Conservation (phyloP, 2,113 vertebrate genomes). For the Ageneiosus marmoratus region DNA sequence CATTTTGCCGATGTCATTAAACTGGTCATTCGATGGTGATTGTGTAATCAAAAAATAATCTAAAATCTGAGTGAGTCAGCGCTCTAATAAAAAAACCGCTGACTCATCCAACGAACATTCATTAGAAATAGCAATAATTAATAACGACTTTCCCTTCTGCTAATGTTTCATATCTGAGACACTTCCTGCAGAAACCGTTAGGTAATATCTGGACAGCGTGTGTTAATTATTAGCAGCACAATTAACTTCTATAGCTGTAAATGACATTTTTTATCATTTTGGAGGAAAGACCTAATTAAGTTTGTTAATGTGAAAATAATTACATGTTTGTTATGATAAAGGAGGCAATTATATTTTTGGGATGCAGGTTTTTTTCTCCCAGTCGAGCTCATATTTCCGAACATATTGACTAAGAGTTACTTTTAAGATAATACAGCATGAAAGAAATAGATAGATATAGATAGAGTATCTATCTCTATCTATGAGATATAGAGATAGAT, state of each 20-base stretch:
- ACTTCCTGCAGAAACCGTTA: background rate
- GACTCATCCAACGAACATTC: background rate
- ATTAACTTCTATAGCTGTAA: background rate
- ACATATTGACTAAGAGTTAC: too few relatives aligned
- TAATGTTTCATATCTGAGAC: background rate
- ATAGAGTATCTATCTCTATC: too few relatives aligned
- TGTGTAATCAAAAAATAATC: background rate
- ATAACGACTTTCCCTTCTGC: background rate
- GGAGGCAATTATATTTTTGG: background rate
- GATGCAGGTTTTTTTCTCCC: background rate
- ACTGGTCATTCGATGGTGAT: background rate
- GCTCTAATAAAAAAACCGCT: background rate
- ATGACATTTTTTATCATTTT: background rate
- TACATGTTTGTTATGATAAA: constrained; percentile 12
- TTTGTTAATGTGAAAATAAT: constrained; percentile 17
- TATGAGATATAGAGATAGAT: too few relatives aligned
- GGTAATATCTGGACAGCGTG: background rate
- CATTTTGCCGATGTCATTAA: background rate
- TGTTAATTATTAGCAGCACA: background rate
- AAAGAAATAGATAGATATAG: too few relatives aligned
- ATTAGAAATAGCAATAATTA: background rate
- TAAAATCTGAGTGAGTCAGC: background rate
- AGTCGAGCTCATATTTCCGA: background rate
- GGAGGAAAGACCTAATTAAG: background rate
- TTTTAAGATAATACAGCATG: background rate